Evolutionary conservation across 2,113 vertebrate species (phyloP).

Genomic region (Coturnix japonica): DNA sequence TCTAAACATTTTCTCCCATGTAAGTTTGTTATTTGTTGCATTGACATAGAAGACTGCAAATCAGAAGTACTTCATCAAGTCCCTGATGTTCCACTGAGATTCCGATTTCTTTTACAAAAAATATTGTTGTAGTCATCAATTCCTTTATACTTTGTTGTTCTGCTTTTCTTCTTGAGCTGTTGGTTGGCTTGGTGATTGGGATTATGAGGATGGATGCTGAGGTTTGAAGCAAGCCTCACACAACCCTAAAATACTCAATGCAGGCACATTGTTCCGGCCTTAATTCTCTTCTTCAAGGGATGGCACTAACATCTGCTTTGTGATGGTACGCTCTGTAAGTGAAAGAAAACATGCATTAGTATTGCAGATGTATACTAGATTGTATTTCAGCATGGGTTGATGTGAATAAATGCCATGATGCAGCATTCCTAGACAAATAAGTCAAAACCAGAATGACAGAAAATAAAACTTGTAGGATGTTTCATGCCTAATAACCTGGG

Average conservation of each 20-base stretch:
- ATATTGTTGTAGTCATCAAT: not conserved
- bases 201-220: not conserved
- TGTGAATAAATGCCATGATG: not conserved
- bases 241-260: not conserved
- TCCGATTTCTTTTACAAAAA: not conserved
- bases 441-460: too few relatives aligned
- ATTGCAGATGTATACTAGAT: not conserved
- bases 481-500: too few relatives aligned
- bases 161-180: not conserved
- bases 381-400: not conserved
- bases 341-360: not conserved
- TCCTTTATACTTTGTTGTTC: not conserved
- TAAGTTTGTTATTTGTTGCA: not conserved
- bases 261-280: not conserved
- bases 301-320: not conserved
- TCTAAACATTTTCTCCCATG: not conserved
- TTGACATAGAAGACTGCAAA: not conserved
- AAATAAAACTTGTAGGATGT: too few relatives aligned
- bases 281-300: not conserved
- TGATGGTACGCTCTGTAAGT: not conserved
- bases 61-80: not conserved
- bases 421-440: too few relatives aligned
- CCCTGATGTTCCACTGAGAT: not conserved
- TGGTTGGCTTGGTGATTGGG: not conserved
- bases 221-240: not conserved